Percentiles rank a stretch among this genome's conserved stretches.
Evolutionary conservation across 2,888 invertebrate species (phyloP).

Genomic region (Blastobasis lacticolella): DNA sequence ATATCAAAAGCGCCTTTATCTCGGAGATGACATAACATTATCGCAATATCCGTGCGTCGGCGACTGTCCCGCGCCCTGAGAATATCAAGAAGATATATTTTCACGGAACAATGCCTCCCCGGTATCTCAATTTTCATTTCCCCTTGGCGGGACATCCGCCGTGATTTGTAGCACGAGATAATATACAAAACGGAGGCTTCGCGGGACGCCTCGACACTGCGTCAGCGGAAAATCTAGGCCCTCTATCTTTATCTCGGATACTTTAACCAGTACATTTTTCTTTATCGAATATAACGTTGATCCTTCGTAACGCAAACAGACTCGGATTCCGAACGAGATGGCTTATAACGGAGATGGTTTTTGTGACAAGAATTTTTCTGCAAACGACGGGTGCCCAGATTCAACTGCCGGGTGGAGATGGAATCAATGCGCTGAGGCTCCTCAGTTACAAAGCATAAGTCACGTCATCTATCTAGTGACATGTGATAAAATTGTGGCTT

Average conservation of each 20-base stretch:
- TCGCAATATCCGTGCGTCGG: slow-evolving; percentile 64
- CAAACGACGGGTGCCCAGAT: neutral
- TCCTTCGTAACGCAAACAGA: slow-evolving; percentile 18
- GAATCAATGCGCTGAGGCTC: neutral
- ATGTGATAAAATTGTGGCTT: neutral
- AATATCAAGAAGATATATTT: slow-evolving; percentile 71
- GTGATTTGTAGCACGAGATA: slow-evolving; percentile 71
- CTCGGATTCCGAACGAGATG: slow-evolving; percentile 6
- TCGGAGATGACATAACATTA: slow-evolving; percentile 61
- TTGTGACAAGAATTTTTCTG: slow-evolving; percentile 8
- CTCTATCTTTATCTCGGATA: slow-evolving; percentile 46
- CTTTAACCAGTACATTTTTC: slow-evolving; percentile 43
- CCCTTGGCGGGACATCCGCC: slow-evolving; percentile 66
- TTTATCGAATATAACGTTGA: slow-evolving; percentile 36
- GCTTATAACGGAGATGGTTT: slow-evolving; percentile 11
- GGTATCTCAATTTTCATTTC: slow-evolving; percentile 73
- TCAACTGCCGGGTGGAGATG: neutral
- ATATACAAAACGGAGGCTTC: slow-evolving; percentile 69
- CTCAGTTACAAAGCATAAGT: neutral
- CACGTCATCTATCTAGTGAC: neutral
- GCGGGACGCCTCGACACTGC: slow-evolving; percentile 47
- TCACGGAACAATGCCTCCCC: slow-evolving; percentile 69
- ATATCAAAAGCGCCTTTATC: slow-evolving; percentile 60
- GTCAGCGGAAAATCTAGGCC: slow-evolving; percentile 57
- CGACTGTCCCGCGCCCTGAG: slow-evolving; percentile 56